phyloP scores from a whole-genome alignment of 1,140 invertebrate species.

The Hetaerina americana region DNA sequence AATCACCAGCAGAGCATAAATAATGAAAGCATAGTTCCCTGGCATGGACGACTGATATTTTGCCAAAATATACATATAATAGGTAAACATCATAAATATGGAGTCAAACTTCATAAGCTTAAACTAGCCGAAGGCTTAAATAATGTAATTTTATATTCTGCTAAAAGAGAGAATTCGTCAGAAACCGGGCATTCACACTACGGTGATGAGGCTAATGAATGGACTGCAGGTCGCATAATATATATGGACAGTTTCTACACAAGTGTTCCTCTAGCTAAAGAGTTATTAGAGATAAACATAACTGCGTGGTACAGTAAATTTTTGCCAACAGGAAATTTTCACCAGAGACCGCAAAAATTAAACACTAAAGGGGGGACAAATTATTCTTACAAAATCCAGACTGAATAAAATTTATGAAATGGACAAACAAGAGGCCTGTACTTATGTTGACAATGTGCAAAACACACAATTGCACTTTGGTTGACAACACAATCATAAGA shows the following conservation, averaged over 20 bases:
- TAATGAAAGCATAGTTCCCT: conserved; percentile 28
- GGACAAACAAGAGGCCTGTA: conserved; percentile 29
- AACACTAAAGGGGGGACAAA: conserved; percentile 16
- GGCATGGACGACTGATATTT: conserved; percentile 25
- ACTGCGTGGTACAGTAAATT: conserved; percentile 30
- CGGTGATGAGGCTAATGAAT: conserved; percentile 16
- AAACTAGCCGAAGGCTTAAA: conserved; percentile 24
- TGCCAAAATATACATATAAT: conserved; percentile 26
- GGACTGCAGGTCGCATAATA: conserved; percentile 19
- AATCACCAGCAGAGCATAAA: no score
- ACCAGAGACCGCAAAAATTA: conserved; percentile 2
- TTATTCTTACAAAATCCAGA: conserved; percentile 24
- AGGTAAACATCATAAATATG: conserved; percentile 27
- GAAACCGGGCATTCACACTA: conserved; percentile 13
- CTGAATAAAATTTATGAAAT: conserved; percentile 26
- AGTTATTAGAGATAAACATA: conserved; percentile 26
- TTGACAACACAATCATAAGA: conserved; percentile 15
- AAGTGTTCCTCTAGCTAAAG: conserved; percentile 26
- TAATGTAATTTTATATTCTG: conserved; percentile 23
- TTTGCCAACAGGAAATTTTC: conserved; percentile 1
- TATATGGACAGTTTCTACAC: conserved; percentile 26
- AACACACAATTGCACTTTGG: conserved; percentile 17
- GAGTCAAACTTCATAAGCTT: conserved; percentile 27
- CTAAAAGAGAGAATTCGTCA: conserved; percentile 16
- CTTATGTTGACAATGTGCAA: conserved; percentile 20